phyloP scores from a whole-genome alignment of 2,888 invertebrate genomes.

The Pyrochroa serraticornis region DNA sequence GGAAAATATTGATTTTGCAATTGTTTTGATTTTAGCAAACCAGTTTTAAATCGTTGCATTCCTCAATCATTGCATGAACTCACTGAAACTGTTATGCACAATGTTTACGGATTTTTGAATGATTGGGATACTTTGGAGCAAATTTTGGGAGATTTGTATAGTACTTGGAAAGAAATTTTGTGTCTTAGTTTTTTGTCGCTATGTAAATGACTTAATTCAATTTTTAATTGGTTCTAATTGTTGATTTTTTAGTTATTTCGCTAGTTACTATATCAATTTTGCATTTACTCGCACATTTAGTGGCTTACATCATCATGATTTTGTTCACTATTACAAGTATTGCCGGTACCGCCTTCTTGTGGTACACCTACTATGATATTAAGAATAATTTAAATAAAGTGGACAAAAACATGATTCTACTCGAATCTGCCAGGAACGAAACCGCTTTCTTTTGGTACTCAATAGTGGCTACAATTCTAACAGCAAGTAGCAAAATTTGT shows the following conservation, averaged over 20 bases:
- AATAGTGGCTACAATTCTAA: slow-evolving; percentile 84
- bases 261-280: slow-evolving; percentile 82
- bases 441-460: slow-evolving; percentile 84
- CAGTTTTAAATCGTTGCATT: slow-evolving; percentile 87
- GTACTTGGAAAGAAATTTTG: slow-evolving; percentile 86
- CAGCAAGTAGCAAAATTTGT: slow-evolving; percentile 64
- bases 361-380: slow-evolving; percentile 88
- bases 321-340: slow-evolving; percentile 77
- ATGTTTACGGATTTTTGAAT: slow-evolving; percentile 82
- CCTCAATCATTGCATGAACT: slow-evolving; percentile 74
- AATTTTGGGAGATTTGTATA: slow-evolving; percentile 85
- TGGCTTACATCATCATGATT: slow-evolving; percentile 88
- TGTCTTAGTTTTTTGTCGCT: slow-evolving; percentile 80
- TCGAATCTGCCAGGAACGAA: slow-evolving; percentile 85
- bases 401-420: slow-evolving; percentile 61
- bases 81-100: slow-evolving; percentile 67
- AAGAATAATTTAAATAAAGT: slow-evolving; percentile 67
- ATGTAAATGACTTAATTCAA: slow-evolving; percentile 61
- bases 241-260: slow-evolving; percentile 73
- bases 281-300: slow-evolving; percentile 80
- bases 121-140: slow-evolving; percentile 89
- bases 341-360: slow-evolving; percentile 78
- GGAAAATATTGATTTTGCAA: background rate
- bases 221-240: slow-evolving; percentile 19
- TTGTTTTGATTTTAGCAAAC: slow-evolving; percentile 61